Percentiles rank a stretch among this genome's conserved stretches.
Evolutionary conservation across 2,113 vertebrate species (phyloP).

Genomic region (Porphyrio hochstetteri): DNA sequence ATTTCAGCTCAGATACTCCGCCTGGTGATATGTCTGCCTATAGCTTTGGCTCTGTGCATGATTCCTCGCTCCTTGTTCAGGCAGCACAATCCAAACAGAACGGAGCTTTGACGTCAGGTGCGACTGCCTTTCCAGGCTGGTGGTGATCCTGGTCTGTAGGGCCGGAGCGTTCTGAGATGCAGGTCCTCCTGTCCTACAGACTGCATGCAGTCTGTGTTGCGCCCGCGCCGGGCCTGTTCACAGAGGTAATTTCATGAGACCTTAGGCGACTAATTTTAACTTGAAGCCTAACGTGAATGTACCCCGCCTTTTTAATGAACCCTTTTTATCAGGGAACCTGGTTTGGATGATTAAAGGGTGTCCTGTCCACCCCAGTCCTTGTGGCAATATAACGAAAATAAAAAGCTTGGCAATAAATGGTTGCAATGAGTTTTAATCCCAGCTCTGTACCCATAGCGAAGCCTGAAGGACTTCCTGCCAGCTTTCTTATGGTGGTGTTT

Average conservation of each 20-base stretch:
- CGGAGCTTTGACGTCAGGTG: neutral
- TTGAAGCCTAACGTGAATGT: neutral
- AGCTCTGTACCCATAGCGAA: neutral
- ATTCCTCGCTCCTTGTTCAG: neutral
- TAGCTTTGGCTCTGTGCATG: neutral
- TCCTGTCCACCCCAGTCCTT: neutral
- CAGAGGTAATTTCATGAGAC: neutral
- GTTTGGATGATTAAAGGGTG: neutral
- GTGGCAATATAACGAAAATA: neutral
- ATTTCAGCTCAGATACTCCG: conserved; percentile 15
- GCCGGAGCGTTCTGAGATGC: neutral
- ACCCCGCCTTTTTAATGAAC: neutral
- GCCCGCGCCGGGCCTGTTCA: neutral
- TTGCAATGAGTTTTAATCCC: neutral
- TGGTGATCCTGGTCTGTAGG: neutral
- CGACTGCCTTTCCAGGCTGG: neutral
- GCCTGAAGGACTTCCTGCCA: neutral
- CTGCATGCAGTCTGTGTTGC: neutral
- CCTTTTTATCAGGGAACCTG: neutral
- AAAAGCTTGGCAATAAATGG: neutral
- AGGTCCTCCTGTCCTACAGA: neutral
- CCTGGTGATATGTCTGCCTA: neutral
- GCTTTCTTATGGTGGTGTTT: neutral
- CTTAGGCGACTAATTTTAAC: neutral
- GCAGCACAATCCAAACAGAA: neutral